Evolutionary conservation across 2,888 invertebrate genomes (phyloP), one percentile per base, ranked within the genome.

Genomic region (Plebejus argus): DNA sequence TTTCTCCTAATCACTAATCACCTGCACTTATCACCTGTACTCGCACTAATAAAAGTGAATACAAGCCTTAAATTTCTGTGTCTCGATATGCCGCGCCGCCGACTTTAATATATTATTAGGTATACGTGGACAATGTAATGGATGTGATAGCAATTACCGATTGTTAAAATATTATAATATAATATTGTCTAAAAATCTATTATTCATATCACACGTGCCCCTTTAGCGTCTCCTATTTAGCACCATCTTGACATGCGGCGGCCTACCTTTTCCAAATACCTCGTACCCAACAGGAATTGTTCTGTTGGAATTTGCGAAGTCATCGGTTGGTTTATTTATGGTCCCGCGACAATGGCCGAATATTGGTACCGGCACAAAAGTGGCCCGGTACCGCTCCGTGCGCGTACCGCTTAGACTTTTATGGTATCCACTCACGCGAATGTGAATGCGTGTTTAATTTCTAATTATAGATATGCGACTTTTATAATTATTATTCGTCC

Each of bases 331-430:
- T 49, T 72, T 72, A 72, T 74, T 74, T 74, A 74, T 74, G 53
- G 74, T 23, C 23, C 23, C 15, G 53, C 74, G 74, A 74, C 74
- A 74, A 74, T 53, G 74, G 74, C 74, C 74, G 28, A 53, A 74
- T 49, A 39, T 72, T 39, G 72, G 72, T 72, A 39, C 72, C 49
- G 45, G 72, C 49, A 45, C 72, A 74, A 74, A 74, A 74, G 49
- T 74, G 74, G 49, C 74, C 49, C 71, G 39, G 71, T 72, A 45
- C 72, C 72, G 72, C 23, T 66, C 74, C 49, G 74, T 74, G 49
- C 71, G n/a, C 8, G 71, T 74, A 28, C 49, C 74, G 23, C 53
- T 74, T 74, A 53, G 53, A 10, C 74, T 23, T 49, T 53, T 74
- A 74, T 74, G 23, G 28, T 49, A 20, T 28, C 18, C 1, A 53